Evolutionary conservation across 2,113 vertebrate genomes (phyloP).

Genomic region (Argyrosomus japonicus): DNA sequence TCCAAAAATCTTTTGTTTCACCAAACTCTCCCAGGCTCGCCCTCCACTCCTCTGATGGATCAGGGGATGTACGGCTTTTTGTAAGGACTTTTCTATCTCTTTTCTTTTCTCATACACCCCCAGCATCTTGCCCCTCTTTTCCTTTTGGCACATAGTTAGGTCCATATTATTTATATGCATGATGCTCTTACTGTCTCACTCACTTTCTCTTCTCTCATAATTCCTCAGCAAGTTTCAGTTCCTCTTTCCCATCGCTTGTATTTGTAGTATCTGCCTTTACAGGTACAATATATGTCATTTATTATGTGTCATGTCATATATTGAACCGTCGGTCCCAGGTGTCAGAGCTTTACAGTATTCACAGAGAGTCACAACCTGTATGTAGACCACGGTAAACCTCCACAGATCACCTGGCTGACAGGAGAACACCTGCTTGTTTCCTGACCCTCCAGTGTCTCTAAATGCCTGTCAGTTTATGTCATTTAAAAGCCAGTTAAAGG

Average conservation of each 20-base stretch:
- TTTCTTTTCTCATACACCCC: constrained; percentile 20
- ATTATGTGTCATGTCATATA: not conserved
- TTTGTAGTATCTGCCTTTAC: not conserved
- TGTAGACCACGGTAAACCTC: constrained; percentile 27
- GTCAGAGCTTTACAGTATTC: not conserved
- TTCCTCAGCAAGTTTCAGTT: not conserved
- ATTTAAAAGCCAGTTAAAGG: not conserved
- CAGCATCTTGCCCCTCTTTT: constrained; percentile 14
- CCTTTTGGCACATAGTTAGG: constrained; percentile 2
- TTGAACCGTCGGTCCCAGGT: not conserved
- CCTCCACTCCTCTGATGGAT: constrained; percentile 70
- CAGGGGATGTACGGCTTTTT: constrained; percentile 81
- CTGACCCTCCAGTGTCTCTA: constrained; percentile 9
- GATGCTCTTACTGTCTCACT: not conserved
- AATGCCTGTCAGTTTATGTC: constrained; percentile 7
- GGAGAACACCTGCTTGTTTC: constrained; percentile 19
- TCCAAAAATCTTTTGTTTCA: constrained; percentile 68
- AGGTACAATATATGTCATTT: constrained; percentile 16
- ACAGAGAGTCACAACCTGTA: constrained; percentile 31
- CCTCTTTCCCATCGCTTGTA: not conserved
- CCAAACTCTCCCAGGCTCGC: constrained; percentile 71
- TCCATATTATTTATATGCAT: not conserved
- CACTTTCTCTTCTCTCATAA: not conserved
- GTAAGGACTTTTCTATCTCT: constrained; percentile 77
- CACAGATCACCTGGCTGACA: constrained; percentile 7